phyloP scores from a whole-genome alignment of 1,140 invertebrate genomes.

The Rhyacophila brunnea region DNA sequence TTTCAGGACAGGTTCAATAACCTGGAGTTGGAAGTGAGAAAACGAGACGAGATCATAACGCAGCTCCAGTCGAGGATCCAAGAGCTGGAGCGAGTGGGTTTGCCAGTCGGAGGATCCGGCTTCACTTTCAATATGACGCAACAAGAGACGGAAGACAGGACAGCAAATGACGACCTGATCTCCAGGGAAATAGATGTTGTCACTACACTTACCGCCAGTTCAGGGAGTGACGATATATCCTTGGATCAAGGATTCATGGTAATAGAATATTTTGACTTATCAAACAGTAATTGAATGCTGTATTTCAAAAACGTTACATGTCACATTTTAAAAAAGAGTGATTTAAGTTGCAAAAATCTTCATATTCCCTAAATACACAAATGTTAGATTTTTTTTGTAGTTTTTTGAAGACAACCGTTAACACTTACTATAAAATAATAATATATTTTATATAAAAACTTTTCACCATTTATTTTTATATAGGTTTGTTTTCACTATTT shows the following conservation, averaged over 20 bases:
- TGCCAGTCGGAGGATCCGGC: conserved; percentile 25
- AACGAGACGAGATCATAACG: conserved; percentile 74
- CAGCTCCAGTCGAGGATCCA: conserved; percentile 71
- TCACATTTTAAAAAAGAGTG: no score
- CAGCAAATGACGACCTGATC: conserved; percentile 3
- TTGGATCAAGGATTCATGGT: conserved; percentile 54
- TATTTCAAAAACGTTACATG: no score
- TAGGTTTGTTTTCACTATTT: no score
- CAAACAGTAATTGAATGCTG: no score
- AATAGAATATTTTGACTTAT: neutral
- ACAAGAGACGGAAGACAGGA: conserved; percentile 1
- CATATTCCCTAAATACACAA: no score
- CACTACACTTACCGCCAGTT: conserved; percentile 43
- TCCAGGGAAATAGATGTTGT: conserved; percentile 22
- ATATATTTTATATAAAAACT: no score
- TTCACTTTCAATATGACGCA: no score
- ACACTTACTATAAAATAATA: no score
- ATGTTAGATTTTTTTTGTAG: no score
- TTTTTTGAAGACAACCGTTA: no score
- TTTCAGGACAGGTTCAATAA: conserved; percentile 65
- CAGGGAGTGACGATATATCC: conserved; percentile 50
- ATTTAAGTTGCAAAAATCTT: no score
- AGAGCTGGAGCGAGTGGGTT: conserved; percentile 59
- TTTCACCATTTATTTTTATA: no score
- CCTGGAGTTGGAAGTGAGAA: conserved; percentile 72